A percentile compares a stretch with the other conserved stretches of the same genome.
Evolutionary conservation across 2,797 vertebrate genomes (phyloP).

Genomic region (Pangasius sanitwongsei): DNA sequence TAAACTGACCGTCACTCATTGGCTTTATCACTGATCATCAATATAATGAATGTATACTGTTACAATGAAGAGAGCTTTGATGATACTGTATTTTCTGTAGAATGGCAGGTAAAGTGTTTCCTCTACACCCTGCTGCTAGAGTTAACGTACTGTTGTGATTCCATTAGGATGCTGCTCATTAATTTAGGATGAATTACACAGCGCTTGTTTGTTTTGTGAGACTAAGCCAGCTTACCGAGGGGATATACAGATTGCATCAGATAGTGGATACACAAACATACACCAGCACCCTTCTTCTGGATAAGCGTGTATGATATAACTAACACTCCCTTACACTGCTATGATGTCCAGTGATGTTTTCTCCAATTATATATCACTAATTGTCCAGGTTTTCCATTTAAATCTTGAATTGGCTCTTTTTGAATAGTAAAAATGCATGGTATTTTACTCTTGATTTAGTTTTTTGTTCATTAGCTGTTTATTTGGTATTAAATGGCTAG

Average conservation of each 20-base stretch:
- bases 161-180: constrained; percentile 23
- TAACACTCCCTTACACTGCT: not conserved
- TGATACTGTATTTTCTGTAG: not conserved
- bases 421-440: not conserved
- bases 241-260: constrained; percentile 32
- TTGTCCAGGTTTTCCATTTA: not conserved
- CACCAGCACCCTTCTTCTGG: not conserved
- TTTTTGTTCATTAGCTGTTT: not conserved
- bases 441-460: not conserved
- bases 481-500: not conserved
- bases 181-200: constrained; percentile 38
- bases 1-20: not conserved
- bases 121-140: not conserved
- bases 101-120: constrained; percentile 4
- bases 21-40: not conserved
- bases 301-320: not conserved
- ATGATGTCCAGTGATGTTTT: not conserved
- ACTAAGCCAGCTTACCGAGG: constrained; percentile 3
- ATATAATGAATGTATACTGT: not conserved
- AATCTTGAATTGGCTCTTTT: not conserved
- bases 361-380: not conserved
- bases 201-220: constrained; percentile 31
- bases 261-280: constrained; percentile 1
- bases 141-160: not conserved
- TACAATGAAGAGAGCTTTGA: not conserved